Conservation (phyloP, 2,113 vertebrate species). For the Miniopterus natalensis region DNA sequence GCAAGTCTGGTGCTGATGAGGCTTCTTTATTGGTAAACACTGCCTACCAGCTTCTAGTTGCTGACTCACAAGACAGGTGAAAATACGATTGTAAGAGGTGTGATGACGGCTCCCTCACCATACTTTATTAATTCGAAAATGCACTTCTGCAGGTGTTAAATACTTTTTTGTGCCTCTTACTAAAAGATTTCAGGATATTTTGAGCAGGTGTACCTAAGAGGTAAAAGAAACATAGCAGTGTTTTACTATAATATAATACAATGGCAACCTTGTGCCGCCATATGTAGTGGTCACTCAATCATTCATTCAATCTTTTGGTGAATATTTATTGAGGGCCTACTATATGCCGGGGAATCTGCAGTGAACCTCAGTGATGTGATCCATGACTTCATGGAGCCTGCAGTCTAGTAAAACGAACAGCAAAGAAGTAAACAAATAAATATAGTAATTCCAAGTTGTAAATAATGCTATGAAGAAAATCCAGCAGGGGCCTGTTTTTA, state of each 20-base stretch:
- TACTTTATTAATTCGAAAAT: conserved; percentile 69
- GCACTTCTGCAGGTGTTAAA: conserved; percentile 34
- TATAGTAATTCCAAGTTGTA: neutral
- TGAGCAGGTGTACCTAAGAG: conserved; percentile 8
- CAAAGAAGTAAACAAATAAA: conserved; percentile 7
- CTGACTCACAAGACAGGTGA: conserved; percentile 32
- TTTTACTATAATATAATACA: conserved; percentile 24
- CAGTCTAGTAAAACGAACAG: neutral
- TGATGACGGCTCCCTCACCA: conserved; percentile 9
- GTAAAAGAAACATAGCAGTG: conserved; percentile 24
- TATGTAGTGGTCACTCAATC: neutral
- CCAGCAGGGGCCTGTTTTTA: neutral
- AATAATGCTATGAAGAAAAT: conserved; percentile 34
- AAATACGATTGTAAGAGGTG: conserved; percentile 67
- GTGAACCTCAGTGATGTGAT: neutral
- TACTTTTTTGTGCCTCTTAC: conserved; percentile 50
- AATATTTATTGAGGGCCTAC: neutral
- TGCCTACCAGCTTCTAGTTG: neutral
- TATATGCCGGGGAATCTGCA: neutral
- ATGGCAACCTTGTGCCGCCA: neutral
- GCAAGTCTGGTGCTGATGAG: conserved; percentile 34
- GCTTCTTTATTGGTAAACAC: conserved; percentile 56
- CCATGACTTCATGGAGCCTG: neutral
- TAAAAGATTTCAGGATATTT: conserved; percentile 62
- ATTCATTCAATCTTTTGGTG: neutral